Conservation (phyloP, 2,113 vertebrate species). For the Otis tarda region DNA sequence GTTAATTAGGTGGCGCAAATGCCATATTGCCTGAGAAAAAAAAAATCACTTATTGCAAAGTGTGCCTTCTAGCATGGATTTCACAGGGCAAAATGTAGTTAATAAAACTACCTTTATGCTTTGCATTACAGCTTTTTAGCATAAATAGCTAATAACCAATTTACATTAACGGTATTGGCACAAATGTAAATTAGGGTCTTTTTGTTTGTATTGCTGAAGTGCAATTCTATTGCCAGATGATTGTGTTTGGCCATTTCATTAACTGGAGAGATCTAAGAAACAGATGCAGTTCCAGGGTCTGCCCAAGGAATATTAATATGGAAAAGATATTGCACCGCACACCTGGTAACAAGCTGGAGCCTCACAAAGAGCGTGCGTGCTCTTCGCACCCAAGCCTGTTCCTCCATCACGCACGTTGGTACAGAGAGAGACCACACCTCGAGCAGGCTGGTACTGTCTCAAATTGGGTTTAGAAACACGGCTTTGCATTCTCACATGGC, state of each 20-base stretch:
- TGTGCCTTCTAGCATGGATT: conserved; percentile 61
- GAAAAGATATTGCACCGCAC: conserved; percentile 47
- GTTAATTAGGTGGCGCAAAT: conserved; percentile 70
- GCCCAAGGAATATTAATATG: conserved; percentile 60
- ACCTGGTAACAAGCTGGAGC: conserved; percentile 1
- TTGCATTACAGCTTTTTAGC: conserved; percentile 69
- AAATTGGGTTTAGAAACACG: not conserved
- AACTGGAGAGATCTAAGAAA: conserved; percentile 62
- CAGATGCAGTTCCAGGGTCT: conserved; percentile 22
- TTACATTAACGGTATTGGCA: conserved; percentile 70
- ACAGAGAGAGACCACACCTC: not conserved
- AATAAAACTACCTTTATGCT: conserved; percentile 75
- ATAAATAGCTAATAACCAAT: conserved; percentile 77
- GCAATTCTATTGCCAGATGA: conserved; percentile 35
- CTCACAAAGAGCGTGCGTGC: not conserved
- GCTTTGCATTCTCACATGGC: rapidly evolving
- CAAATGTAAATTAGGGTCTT: conserved; percentile 70
- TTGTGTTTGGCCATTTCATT: conserved; percentile 66
- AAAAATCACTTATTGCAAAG: conserved; percentile 53
- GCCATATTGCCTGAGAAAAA: not conserved
- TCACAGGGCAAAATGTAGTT: conserved; percentile 62
- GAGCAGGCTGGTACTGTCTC: not conserved
- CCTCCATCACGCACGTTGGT: rapidly evolving
- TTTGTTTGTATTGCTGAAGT: conserved; percentile 55
- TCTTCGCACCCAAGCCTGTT: not conserved